phyloP scores from a whole-genome alignment of 2,888 invertebrate species.

The Cryptocephalus primarius region DNA sequence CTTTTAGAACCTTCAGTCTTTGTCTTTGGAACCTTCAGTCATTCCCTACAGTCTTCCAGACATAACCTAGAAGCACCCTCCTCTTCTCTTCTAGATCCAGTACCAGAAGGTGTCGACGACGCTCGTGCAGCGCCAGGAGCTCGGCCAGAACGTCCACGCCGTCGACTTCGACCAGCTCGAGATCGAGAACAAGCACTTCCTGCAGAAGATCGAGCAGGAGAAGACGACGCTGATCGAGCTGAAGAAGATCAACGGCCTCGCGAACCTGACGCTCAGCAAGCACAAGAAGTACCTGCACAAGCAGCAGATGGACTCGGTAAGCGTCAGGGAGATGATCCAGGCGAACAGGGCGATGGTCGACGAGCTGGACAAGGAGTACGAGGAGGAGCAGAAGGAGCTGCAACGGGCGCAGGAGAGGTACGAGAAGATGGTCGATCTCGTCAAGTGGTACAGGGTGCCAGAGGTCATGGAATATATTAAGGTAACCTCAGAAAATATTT shows the following conservation, averaged over 20 bases:
- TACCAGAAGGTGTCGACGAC: slow-evolving; percentile 41
- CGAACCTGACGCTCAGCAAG: slow-evolving; percentile 44
- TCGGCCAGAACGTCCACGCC: slow-evolving; percentile 46
- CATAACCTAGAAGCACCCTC: not conserved
- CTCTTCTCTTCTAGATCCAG: not conserved
- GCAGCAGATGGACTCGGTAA: slow-evolving; percentile 38
- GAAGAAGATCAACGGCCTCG: slow-evolving; percentile 29
- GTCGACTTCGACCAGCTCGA: slow-evolving; percentile 54
- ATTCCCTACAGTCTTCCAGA: no score
- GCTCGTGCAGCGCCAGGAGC: slow-evolving; percentile 43
- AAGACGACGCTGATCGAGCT: slow-evolving; percentile 30
- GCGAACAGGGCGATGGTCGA: slow-evolving; percentile 34
- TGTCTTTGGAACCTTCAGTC: no score
- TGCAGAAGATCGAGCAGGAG: slow-evolving; percentile 44
- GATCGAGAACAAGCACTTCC: slow-evolving; percentile 47
- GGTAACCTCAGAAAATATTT: slow-evolving; percentile 21
- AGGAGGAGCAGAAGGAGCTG: slow-evolving; percentile 31
- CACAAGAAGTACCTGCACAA: slow-evolving; percentile 47
- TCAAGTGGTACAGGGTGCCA: slow-evolving; percentile 36
- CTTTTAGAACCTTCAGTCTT: no score
- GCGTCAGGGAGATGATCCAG: slow-evolving; percentile 35
- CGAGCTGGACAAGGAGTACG: slow-evolving; percentile 37
- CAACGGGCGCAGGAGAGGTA: slow-evolving; percentile 28
- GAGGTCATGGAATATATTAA: slow-evolving; percentile 48
- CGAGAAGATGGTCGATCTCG: slow-evolving; percentile 27